Conservation (phyloP, 1,140 invertebrate genomes). For the Pseudachorutes palmiensis region DNA sequence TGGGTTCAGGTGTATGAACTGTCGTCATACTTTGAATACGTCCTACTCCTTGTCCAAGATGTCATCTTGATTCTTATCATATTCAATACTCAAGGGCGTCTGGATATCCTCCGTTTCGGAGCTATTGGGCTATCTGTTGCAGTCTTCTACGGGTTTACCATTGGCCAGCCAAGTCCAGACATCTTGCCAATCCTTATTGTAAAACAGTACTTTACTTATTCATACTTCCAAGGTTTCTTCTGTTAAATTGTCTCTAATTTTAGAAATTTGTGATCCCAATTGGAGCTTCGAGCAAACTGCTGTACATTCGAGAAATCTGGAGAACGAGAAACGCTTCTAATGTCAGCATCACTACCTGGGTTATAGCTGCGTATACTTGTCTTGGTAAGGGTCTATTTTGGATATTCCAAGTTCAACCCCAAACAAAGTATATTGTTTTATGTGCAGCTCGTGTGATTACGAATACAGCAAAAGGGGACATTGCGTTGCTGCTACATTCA, state of each 20-base stretch:
- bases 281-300: slow-evolving; percentile 36
- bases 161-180: slow-evolving; percentile 22
- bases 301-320: slow-evolving; percentile 35
- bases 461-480: slow-evolving; percentile 32
- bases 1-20: slow-evolving; percentile 29
- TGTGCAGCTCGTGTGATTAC: slow-evolving; percentile 34
- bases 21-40: slow-evolving; percentile 35
- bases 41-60: slow-evolving; percentile 37
- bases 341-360: slow-evolving; percentile 36
- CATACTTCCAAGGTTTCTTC: slow-evolving; percentile 1
- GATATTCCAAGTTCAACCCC: slow-evolving; percentile 11
- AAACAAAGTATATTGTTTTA: slow-evolving; percentile 6
- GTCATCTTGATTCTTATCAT: slow-evolving; percentile 35
- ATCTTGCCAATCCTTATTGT: slow-evolving; percentile 35
- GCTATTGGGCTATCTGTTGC: slow-evolving; percentile 33
- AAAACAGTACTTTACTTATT: slow-evolving; percentile 15
- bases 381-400: slow-evolving; percentile 25
- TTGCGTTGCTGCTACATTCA: slow-evolving; percentile 36
- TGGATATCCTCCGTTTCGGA: slow-evolving; percentile 24
- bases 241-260: neutral
- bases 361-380: slow-evolving; percentile 37
- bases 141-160: slow-evolving; percentile 32
- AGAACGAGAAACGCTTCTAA: slow-evolving; percentile 28
- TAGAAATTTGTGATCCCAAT: slow-evolving; percentile 38
- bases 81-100: slow-evolving; percentile 22